A percentile compares a stretch with the other conserved stretches of the same genome.
These are phyloP conservation scores for Poecilia latipinna DNA, from an alignment of 2,113 vertebrate genomes.

Conservation along the genomic window DNA sequence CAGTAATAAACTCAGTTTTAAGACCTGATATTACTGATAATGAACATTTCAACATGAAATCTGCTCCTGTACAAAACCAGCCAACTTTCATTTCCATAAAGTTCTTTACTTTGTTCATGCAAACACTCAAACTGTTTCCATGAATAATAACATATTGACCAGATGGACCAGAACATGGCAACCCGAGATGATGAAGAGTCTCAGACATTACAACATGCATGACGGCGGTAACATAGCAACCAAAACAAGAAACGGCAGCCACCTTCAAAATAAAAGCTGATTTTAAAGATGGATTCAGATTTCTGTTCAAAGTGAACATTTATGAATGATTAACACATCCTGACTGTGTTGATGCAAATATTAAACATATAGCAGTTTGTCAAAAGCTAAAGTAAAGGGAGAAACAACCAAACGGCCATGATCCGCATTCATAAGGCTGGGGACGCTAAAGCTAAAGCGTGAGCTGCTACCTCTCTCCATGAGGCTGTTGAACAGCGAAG, in stretches of 20 bases:
- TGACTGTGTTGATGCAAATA: too few species aligned
- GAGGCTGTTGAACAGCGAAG: conserved; percentile 83
- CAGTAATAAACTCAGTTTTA: too few species aligned
- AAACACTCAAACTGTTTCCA: neutral
- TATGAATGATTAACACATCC: too few species aligned
- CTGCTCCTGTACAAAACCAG: neutral
- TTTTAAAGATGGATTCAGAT: too few species aligned
- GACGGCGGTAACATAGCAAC: neutral
- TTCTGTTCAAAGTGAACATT: too few species aligned
- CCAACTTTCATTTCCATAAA: neutral
- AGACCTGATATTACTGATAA: too few species aligned
- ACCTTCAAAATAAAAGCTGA: too few species aligned
- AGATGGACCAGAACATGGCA: too few species aligned
- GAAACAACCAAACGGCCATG: neutral
- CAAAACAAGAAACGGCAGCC: too few species aligned
- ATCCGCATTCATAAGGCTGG: neutral
- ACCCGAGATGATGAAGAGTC: too few species aligned
- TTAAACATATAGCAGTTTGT: too few species aligned
- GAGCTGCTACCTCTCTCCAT: conserved; percentile 82
- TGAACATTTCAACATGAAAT: too few species aligned
- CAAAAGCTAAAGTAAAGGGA: neutral
- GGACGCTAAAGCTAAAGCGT: neutral
- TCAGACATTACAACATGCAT: neutral
- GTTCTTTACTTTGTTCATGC: neutral
- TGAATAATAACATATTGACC: neutral